Evolutionary conservation across 2,113 vertebrate genomes (phyloP).

Genomic region (Rhineura floridana): DNA sequence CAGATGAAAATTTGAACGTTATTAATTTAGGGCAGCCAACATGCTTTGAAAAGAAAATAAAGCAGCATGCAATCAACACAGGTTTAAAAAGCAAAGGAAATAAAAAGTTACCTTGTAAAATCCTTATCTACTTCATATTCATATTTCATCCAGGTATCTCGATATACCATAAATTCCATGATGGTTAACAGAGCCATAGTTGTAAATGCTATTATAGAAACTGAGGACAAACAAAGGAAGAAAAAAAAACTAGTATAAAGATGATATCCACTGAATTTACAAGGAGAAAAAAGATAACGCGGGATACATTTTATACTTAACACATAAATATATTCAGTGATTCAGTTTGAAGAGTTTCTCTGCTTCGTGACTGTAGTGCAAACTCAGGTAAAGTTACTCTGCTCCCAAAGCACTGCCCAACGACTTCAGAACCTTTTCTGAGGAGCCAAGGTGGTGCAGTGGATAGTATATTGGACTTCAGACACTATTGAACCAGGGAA

Average conservation of each 20-base stretch:
- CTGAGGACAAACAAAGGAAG: conserved; percentile 75
- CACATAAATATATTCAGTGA: not conserved
- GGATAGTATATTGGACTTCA: too few species aligned
- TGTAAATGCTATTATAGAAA: conserved; percentile 93
- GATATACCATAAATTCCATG: conserved; percentile 96
- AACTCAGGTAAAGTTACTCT: not conserved
- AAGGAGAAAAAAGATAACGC: too few species aligned
- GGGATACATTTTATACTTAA: not conserved
- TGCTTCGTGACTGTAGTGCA: not conserved
- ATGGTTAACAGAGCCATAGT: conserved; percentile 90
- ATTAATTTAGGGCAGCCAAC: not conserved
- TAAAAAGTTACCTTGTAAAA: conserved; percentile 86
- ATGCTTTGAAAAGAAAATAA: not conserved
- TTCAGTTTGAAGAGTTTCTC: not conserved
- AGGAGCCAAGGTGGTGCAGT: not conserved
- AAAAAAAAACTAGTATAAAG: conserved; percentile 5
- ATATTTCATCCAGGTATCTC: conserved; percentile 97
- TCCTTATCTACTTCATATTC: conserved; percentile 99
- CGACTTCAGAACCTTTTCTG: not conserved
- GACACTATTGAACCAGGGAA: too few species aligned
- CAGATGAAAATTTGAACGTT: not conserved
- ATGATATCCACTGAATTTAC: not conserved
- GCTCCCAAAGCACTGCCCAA: too few species aligned
- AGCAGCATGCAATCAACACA: not conserved
- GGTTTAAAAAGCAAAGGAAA: conserved; percentile 34